These are phyloP conservation scores for Fukomys damarensis DNA, from an alignment of 2,113 vertebrate species.

Conservation along the genomic window DNA sequence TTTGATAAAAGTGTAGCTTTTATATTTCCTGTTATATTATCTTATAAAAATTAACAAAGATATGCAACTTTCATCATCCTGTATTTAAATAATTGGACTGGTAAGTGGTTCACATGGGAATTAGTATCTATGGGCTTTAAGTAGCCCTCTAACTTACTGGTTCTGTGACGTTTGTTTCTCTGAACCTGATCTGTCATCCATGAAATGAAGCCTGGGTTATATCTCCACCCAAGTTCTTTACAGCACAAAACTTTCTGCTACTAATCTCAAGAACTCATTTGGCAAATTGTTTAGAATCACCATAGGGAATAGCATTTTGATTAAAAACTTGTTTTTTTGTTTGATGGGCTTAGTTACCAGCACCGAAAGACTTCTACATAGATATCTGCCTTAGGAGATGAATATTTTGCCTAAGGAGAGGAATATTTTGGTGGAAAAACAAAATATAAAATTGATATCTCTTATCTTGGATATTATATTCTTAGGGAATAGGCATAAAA, in stretches of 20 bases:
- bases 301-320: background rate
- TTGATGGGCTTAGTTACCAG: background rate
- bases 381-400: background rate
- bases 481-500: background rate
- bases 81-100: background rate
- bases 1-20: background rate
- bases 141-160: background rate
- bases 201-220: rapidly evolving
- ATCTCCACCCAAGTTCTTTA: background rate
- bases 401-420: background rate
- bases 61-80: background rate
- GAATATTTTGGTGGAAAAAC: background rate
- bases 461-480: background rate
- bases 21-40: background rate
- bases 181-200: background rate
- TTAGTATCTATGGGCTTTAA: background rate
- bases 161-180: background rate
- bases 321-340: background rate
- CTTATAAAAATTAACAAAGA: background rate
- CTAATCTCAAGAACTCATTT: background rate
- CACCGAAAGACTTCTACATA: background rate
- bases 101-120: background rate
- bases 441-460: background rate
- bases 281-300: background rate
- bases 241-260: background rate